These are phyloP conservation scores for Apodemia mormo DNA, from an alignment of 2,888 invertebrate genomes.

Conservation along the genomic window DNA sequence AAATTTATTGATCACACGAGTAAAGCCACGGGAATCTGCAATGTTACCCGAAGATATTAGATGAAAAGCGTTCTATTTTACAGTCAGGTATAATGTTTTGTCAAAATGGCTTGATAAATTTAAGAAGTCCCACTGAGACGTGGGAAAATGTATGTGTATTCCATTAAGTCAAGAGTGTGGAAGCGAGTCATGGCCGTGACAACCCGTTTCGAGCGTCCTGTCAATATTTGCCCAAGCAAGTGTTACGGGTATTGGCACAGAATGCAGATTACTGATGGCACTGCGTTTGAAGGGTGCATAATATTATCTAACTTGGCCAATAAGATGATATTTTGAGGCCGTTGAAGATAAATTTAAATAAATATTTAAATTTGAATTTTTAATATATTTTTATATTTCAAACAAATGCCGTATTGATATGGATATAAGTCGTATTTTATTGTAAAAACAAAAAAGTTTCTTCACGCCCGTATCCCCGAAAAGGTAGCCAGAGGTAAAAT, in stretches of 20 bases:
- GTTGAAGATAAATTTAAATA: neutral
- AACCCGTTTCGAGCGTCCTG: slow-evolving; percentile 64
- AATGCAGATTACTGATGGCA: slow-evolving; percentile 61
- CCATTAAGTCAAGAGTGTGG: slow-evolving; percentile 66
- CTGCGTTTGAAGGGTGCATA: slow-evolving; percentile 62
- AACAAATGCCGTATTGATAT: too few relatives aligned
- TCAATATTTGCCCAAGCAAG: slow-evolving; percentile 71
- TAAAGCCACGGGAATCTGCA: too few relatives aligned
- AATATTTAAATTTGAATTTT: neutral
- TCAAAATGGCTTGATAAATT: neutral
- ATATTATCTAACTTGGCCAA: slow-evolving; percentile 40
- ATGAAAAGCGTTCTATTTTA: slow-evolving; percentile 27
- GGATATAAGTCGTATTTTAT: too few relatives aligned
- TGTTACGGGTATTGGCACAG: slow-evolving; percentile 60
- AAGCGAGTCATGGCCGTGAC: slow-evolving; percentile 58
- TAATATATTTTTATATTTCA: too few relatives aligned
- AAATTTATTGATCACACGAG: too few relatives aligned
- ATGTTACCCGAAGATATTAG: too few relatives aligned
- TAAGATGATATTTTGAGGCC: neutral
- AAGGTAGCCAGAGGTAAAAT: too few relatives aligned
- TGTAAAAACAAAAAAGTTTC: too few relatives aligned
- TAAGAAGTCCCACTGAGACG: slow-evolving; percentile 3
- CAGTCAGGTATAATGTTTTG: neutral
- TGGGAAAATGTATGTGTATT: slow-evolving; percentile 46
- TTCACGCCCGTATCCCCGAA: too few relatives aligned